These are phyloP conservation scores for Podarcis lilfordi DNA, from an alignment of 2,797 vertebrate species.

Conservation along the genomic window DNA sequence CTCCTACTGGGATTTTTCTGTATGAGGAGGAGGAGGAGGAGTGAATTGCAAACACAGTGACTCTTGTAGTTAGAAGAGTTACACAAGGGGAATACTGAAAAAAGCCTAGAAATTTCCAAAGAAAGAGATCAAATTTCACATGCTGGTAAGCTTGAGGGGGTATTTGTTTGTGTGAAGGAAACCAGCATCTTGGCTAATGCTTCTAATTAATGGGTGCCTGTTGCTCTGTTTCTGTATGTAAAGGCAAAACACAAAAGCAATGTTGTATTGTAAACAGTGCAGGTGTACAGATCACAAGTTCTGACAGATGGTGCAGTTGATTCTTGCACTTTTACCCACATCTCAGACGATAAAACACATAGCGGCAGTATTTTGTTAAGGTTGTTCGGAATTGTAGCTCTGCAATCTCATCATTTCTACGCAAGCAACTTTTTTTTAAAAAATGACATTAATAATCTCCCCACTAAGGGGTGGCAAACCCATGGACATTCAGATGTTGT, in stretches of 20 bases:
- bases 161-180: conserved; percentile 11
- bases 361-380: too few relatives aligned
- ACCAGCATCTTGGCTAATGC: background rate
- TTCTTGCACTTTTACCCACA: background rate
- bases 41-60: conserved; percentile 27
- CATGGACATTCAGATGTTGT: too few relatives aligned
- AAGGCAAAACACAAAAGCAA: background rate
- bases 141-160: background rate
- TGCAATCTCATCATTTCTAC: background rate
- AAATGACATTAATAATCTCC: background rate
- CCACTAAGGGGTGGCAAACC: too few relatives aligned
- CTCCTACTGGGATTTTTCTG: conserved; percentile 39
- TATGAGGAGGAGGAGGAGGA: background rate
- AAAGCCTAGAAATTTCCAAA: background rate
- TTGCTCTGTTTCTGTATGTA: background rate
- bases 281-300: background rate
- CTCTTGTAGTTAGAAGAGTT: conserved; percentile 10
- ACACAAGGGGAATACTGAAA: conserved; percentile 10
- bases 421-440: background rate
- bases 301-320: background rate
- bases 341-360: background rate
- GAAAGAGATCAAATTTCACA: background rate
- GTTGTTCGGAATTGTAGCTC: background rate
- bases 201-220: background rate
- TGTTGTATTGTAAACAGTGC: background rate